These are phyloP conservation scores for Brachirus orientalis DNA, from an alignment of 2,113 vertebrate species.

Conservation along the genomic window DNA sequence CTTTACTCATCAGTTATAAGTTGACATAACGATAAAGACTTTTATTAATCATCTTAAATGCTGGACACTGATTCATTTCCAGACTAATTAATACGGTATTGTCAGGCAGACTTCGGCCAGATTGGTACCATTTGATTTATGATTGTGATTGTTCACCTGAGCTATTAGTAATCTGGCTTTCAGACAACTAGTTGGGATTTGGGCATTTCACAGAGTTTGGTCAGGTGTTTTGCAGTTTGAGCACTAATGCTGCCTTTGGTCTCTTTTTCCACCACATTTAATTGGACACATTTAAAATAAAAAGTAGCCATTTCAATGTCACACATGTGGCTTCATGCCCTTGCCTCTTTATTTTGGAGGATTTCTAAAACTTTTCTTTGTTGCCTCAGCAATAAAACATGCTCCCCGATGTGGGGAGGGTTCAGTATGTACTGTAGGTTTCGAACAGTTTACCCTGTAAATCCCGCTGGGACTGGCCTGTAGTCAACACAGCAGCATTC, in stretches of 20 bases:
- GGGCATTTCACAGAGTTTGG: neutral
- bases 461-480: conserved; percentile 42
- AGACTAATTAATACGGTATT: neutral
- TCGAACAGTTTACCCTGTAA: conserved; percentile 31
- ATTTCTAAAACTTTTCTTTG: conserved; percentile 8
- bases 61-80: neutral
- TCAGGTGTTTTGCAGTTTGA: neutral
- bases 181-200: neutral
- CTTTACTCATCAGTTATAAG: too few species aligned
- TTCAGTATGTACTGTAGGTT: conserved; percentile 21
- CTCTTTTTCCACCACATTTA: neutral
- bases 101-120: neutral
- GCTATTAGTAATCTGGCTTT: neutral
- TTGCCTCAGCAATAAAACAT: conserved; percentile 20
- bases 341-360: conserved; percentile 18
- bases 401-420: conserved; percentile 4
- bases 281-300: neutral
- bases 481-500: conserved; percentile 49
- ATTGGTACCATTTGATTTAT: too few species aligned
- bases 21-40: too few species aligned
- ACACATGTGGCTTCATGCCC: neutral
- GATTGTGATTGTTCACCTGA: too few species aligned
- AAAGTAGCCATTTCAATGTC: neutral
- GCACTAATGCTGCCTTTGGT: neutral
- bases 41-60: too few species aligned